Conservation (phyloP, 2,113 vertebrate species). For the Panthera uncia region DNA sequence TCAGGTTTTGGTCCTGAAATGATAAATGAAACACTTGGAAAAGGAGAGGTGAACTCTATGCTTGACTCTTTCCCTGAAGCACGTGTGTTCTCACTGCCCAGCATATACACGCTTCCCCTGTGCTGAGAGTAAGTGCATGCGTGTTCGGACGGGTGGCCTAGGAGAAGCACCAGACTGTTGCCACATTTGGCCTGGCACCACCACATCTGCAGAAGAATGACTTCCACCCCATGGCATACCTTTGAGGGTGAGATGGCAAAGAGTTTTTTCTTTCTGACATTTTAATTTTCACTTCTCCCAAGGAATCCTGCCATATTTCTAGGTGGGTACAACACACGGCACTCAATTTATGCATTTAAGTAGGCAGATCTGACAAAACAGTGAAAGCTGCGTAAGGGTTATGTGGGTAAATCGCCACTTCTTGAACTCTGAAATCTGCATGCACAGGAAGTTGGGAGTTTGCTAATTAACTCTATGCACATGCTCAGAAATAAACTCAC, state of each 20-base stretch:
- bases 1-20: neutral
- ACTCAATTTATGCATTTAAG: slow-evolving; percentile 75
- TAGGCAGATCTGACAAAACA: slow-evolving; percentile 73
- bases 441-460: slow-evolving; percentile 54
- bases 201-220: neutral
- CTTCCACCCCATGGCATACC: neutral
- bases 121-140: neutral
- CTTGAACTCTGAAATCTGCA: slow-evolving; percentile 76
- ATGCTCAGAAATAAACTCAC: slow-evolving; percentile 58
- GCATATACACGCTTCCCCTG: neutral
- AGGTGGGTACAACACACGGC: slow-evolving; percentile 41
- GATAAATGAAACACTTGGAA: neutral
- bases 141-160: neutral
- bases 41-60: neutral
- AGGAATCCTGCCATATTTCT: slow-evolving; percentile 63
- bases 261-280: slow-evolving; percentile 53
- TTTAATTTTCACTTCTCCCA: slow-evolving; percentile 72
- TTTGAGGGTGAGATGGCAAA: slow-evolving; percentile 37
- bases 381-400: slow-evolving; percentile 67
- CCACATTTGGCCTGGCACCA: neutral
- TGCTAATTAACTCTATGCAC: slow-evolving; percentile 70
- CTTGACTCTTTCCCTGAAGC: neutral
- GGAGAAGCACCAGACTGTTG: neutral
- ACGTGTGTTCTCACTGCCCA: neutral
- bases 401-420: slow-evolving; percentile 68